Evolutionary conservation across 2,888 invertebrate genomes (phyloP).

Genomic region (Pyralis farinalis): DNA sequence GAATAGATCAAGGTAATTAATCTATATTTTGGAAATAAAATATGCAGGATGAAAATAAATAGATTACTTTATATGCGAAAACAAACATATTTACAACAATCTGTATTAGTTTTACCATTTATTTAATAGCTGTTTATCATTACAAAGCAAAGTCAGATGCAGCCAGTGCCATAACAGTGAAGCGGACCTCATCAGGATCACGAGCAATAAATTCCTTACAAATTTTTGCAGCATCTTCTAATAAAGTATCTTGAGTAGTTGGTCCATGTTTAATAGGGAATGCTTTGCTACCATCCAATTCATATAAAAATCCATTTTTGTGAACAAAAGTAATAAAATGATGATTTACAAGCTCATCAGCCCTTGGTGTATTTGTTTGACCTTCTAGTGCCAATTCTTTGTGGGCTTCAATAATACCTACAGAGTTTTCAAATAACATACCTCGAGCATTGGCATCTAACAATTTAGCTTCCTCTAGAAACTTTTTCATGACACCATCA

Average conservation of each 20-base stretch:
- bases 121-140: neutral
- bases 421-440: slow-evolving; percentile 85
- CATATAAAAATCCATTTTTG: slow-evolving; percentile 90
- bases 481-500: slow-evolving; percentile 88
- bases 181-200: slow-evolving; percentile 93
- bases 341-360: slow-evolving; percentile 90
- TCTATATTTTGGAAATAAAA: too few relatives aligned
- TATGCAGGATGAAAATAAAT: too few relatives aligned
- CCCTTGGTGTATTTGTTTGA: slow-evolving; percentile 91
- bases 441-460: slow-evolving; percentile 89
- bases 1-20: too few relatives aligned
- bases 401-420: slow-evolving; percentile 89
- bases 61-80: too few relatives aligned
- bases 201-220: slow-evolving; percentile 93
- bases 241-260: slow-evolving; percentile 86
- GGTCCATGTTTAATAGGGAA: slow-evolving; percentile 93
- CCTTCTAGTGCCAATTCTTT: slow-evolving; percentile 94
- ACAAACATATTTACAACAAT: too few relatives aligned
- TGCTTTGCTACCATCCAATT: slow-evolving; percentile 86
- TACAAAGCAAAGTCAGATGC: slow-evolving; percentile 66
- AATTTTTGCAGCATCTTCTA: slow-evolving; percentile 92
- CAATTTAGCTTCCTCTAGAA: slow-evolving; percentile 85
- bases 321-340: slow-evolving; percentile 96
- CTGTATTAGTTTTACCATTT: too few relatives aligned
- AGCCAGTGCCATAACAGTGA: slow-evolving; percentile 92